A percentile compares a stretch with the other conserved stretches of the same genome.
Evolutionary conservation across 2,888 invertebrate species (phyloP).

Genomic region (Nomada hirtipes): DNA sequence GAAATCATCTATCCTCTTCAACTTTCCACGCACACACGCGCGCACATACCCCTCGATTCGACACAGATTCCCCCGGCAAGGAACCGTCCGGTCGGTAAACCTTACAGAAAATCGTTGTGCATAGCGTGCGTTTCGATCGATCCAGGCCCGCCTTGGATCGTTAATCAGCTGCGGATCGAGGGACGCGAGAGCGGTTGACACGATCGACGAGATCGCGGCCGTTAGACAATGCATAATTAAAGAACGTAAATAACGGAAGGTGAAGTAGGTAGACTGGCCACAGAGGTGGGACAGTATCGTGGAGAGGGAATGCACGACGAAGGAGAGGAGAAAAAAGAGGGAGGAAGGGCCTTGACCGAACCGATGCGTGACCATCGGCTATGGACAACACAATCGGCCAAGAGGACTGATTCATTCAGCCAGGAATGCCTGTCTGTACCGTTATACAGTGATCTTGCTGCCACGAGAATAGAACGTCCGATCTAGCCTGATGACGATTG

Average conservation of each 20-base stretch:
- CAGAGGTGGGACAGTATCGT: constrained; percentile 25
- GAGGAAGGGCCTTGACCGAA: constrained; percentile 74
- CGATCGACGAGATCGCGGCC: constrained; percentile 26
- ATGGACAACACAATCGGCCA: constrained; percentile 70
- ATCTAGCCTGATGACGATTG: constrained; percentile 28
- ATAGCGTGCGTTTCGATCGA: neutral
- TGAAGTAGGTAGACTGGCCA: constrained; percentile 27
- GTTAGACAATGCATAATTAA: constrained; percentile 46
- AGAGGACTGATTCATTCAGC: constrained; percentile 77
- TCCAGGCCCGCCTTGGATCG: constrained; percentile 1
- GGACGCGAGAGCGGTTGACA: constrained; percentile 19
- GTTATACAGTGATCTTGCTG: constrained; percentile 62
- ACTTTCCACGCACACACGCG: neutral
- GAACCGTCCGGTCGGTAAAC: neutral
- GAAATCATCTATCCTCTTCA: constrained; percentile 1
- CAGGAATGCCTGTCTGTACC: constrained; percentile 74
- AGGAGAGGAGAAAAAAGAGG: constrained; percentile 56
- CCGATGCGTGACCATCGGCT: constrained; percentile 75
- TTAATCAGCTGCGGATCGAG: neutral
- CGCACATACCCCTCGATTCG: neutral
- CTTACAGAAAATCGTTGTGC: neutral
- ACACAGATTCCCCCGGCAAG: neutral
- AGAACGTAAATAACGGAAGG: constrained; percentile 56
- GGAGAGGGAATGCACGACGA: constrained; percentile 40
- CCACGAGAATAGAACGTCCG: constrained; percentile 20